Evolutionary conservation across 2,797 vertebrate genomes (phyloP), one percentile per base, ranked within the genome.

Genomic region (Apodemus agrarius): DNA sequence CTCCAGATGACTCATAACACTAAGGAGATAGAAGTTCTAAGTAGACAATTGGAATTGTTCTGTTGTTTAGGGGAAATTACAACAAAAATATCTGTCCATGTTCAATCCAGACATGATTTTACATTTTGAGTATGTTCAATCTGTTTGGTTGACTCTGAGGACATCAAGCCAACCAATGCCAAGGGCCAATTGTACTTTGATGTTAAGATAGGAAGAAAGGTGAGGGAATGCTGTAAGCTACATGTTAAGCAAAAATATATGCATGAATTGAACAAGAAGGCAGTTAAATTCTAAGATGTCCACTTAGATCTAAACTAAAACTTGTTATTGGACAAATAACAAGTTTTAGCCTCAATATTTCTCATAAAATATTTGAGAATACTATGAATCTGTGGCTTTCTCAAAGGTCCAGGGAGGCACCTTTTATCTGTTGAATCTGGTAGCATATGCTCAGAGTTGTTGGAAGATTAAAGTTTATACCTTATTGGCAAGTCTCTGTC

Each of bases 301-400:
- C 2, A 49, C 22, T 83, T 69, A 89, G 75, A 93, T 89, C 1
- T 82, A 34, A 43, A 69, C n/a, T n/a, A n/a, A n/a, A n/a, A n/a
- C n/a, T n/a, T n/a, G n/a, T n/a, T 72, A 94, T 84, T 81, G 40
- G 24, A 74, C 72, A 80, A 96, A 92, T 17, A 63, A 82, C n/a
- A 90, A 24, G 6, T 57, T 95, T 91, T 72, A 65, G 52, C 29
- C 13, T 84, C 90, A 84, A 43, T 80, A 76, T 94, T 82, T 95
- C 37, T 43, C 57, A 78, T 63, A 12, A 34, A 85, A 54, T 87
- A 74, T 82, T 93, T 78, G 26, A 74, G 29, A 52, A 78, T 17
- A 65, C 40, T 86, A 89, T 84, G 43, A 59, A 86, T 84, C n/a
- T 29, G 31, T 43, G n/a, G 9, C 29, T 96, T 93, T 31, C 81